A percentile compares a stretch with the other conserved stretches of the same genome.
Evolutionary conservation across 2,888 invertebrate genomes (phyloP).

Genomic region (Caenorhabditis sp.): DNA sequence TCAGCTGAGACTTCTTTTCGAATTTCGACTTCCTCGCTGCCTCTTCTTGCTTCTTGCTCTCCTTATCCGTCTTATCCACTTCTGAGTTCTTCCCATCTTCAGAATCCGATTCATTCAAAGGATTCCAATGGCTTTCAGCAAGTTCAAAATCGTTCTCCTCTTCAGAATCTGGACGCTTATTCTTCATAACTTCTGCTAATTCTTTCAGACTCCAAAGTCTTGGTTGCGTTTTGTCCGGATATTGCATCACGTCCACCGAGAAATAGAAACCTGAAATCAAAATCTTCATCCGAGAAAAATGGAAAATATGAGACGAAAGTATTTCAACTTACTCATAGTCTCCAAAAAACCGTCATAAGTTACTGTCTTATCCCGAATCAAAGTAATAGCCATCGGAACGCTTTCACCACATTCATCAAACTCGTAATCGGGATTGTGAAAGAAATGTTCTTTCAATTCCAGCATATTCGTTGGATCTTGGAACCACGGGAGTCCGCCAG

Average conservation of each 20-base stretch:
- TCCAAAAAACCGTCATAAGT: conserved; percentile 24
- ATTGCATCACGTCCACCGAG: conserved; percentile 41
- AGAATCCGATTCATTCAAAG: conserved; percentile 38
- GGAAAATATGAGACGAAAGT: too few species aligned
- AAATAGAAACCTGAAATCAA: conserved; percentile 18
- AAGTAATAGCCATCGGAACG: conserved; percentile 21
- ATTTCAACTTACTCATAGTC: conserved; percentile 20
- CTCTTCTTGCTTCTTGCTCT: conserved; percentile 1
- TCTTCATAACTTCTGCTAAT: conserved; percentile 3
- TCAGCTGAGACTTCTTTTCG: conserved; percentile 17
- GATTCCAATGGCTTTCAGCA: conserved; percentile 42
- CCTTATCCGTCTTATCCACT: background rate
- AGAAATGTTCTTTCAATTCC: conserved; percentile 23
- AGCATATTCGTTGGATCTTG: conserved; percentile 18
- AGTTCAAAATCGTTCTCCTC: background rate
- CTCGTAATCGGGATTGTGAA: conserved; percentile 9
- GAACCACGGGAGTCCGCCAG: conserved; percentile 16
- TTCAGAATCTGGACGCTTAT: background rate
- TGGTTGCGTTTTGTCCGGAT: conserved; percentile 22
- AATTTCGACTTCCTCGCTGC: conserved; percentile 1
- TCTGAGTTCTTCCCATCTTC: conserved; percentile 10
- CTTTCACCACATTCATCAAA: conserved; percentile 30
- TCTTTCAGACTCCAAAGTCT: conserved; percentile 23
- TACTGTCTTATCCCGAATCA: background rate
- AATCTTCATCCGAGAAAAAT: background rate